phyloP scores from a whole-genome alignment of 1,140 invertebrate species.

The Sitodiplosis mosellana region DNA sequence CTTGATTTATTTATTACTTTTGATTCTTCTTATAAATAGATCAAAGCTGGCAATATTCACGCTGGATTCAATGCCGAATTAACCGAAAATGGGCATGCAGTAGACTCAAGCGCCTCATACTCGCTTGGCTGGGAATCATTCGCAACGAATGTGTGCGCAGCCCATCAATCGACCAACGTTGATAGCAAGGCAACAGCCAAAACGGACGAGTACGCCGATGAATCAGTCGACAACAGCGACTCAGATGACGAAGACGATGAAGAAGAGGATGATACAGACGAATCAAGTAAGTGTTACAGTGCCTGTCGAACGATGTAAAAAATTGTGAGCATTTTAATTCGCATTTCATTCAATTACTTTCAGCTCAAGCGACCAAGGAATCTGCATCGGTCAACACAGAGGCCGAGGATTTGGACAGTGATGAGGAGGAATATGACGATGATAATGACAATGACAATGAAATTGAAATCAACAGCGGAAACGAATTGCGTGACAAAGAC shows the following conservation, averaged over 20 bases:
- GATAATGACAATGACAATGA: conserved; percentile 5
- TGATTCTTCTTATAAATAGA: conserved; percentile 25
- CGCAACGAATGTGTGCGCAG: conserved; percentile 18
- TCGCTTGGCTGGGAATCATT: conserved; percentile 13
- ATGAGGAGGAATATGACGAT: conserved; percentile 17
- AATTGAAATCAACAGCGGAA: conserved; percentile 8
- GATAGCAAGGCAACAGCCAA: conserved; percentile 13
- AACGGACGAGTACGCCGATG: conserved; percentile 12
- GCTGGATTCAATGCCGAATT: neutral
- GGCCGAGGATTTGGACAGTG: no score
- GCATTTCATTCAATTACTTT: no score
- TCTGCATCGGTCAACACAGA: no score
- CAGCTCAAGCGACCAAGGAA: no score
- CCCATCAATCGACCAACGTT: conserved; percentile 1
- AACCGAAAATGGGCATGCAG: neutral
- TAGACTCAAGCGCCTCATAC: neutral
- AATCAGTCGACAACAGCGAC: conserved; percentile 11
- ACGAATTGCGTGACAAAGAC: conserved; percentile 9
- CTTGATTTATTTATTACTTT: no score
- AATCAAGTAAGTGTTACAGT: conserved; percentile 9
- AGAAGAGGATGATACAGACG: conserved; percentile 24
- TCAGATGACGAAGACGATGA: conserved; percentile 17
- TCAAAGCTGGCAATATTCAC: conserved; percentile 6
- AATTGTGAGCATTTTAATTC: conserved; percentile 8
- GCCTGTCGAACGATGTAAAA: conserved; percentile 8